Conservation (phyloP, 2,888 invertebrate genomes). For the Uropetala carovei region DNA sequence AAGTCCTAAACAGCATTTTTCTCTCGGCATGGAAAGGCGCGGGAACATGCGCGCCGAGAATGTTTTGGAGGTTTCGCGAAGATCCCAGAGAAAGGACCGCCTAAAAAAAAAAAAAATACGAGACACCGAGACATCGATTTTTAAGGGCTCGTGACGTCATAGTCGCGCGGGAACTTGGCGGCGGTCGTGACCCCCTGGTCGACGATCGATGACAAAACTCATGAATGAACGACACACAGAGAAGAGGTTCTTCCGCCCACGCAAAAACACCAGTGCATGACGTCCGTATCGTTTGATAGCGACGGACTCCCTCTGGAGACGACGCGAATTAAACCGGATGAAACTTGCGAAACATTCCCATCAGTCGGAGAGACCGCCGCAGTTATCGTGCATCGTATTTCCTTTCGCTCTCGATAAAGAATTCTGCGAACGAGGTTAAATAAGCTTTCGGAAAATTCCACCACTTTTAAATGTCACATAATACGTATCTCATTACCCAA, state of each 20-base stretch:
- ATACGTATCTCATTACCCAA: too few relatives aligned
- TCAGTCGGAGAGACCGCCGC: too few relatives aligned
- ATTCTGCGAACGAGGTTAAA: too few relatives aligned
- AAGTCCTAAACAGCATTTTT: too few relatives aligned
- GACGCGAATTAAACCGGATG: neutral
- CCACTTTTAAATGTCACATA: too few relatives aligned
- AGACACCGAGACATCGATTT: neutral
- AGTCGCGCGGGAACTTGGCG: neutral
- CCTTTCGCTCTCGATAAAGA: too few relatives aligned
- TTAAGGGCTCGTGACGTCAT: neutral
- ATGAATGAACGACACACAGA: neutral
- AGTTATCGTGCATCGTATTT: too few relatives aligned
- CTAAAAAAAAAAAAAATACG: neutral
- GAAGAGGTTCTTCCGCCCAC: neutral
- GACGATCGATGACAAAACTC: conserved; percentile 3
- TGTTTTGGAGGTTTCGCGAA: neutral
- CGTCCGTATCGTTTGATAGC: neutral
- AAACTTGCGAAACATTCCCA: neutral
- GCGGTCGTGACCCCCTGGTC: neutral
- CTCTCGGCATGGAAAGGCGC: too few relatives aligned
- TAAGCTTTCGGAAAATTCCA: too few relatives aligned
- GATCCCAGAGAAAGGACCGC: neutral
- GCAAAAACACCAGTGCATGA: neutral
- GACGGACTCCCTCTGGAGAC: neutral
- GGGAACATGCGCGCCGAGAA: neutral